Percentiles rank a stretch among this genome's conserved stretches.
Conservation (phyloP, 1,140 invertebrate species). For the Hylyphantes graminicola region DNA sequence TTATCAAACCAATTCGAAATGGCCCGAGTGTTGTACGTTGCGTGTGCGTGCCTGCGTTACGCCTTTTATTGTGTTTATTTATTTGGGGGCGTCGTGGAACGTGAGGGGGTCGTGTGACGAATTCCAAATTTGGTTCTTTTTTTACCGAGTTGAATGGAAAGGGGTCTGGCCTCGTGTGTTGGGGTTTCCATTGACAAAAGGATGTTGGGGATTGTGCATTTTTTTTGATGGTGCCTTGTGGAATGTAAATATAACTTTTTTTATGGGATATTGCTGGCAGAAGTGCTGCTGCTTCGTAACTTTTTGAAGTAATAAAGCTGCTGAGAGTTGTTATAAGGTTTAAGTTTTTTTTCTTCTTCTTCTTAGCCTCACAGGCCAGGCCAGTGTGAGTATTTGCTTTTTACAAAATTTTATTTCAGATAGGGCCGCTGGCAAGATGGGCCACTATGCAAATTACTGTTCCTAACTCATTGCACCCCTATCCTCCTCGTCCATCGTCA, state of each 20-base stretch:
- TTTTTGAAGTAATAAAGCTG: neutral
- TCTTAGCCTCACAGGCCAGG: too few species aligned
- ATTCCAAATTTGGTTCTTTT: neutral
- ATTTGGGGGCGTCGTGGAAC: slow-evolving; percentile 25
- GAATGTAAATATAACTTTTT: neutral
- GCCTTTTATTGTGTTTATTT: slow-evolving; percentile 47
- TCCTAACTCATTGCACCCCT: too few species aligned
- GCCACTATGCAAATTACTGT: too few species aligned
- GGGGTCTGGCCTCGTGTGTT: neutral
- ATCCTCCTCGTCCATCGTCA: too few species aligned
- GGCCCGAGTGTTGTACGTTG: slow-evolving; percentile 13
- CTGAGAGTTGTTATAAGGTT: too few species aligned
- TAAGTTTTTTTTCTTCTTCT: too few species aligned
- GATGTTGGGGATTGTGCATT: neutral
- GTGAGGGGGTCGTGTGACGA: slow-evolving; percentile 5
- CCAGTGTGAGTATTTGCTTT: too few species aligned
- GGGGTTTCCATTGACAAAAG: neutral
- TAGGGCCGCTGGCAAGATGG: too few species aligned
- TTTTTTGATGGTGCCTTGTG: neutral
- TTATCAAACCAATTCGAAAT: slow-evolving; percentile 44
- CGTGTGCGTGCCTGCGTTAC: slow-evolving; percentile 17
- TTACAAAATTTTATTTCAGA: too few species aligned
- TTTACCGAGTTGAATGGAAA: neutral
- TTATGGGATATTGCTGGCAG: neutral
- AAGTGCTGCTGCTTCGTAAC: neutral